These are phyloP conservation scores for Geopemphigus sp. DNA, from an alignment of 1,140 invertebrate genomes.

Conservation along the genomic window DNA sequence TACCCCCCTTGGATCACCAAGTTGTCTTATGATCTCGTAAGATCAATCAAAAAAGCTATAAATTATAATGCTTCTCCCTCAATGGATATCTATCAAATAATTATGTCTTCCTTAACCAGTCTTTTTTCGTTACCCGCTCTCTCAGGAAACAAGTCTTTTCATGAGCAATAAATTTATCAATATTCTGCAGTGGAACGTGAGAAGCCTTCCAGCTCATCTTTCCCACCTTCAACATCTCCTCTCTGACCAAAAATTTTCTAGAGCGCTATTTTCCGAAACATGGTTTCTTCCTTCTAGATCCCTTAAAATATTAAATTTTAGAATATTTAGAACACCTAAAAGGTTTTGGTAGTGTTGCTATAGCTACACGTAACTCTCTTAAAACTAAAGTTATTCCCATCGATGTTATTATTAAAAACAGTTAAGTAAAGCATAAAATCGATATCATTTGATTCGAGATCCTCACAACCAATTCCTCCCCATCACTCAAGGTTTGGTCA, in stretches of 20 bases:
- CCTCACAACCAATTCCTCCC: not conserved
- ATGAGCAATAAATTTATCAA: too few relatives aligned
- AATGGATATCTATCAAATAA: too few relatives aligned
- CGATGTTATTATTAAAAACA: not conserved
- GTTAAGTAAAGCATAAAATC: not conserved
- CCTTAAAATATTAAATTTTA: not conserved
- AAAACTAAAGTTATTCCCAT: not conserved
- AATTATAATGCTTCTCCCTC: too few relatives aligned
- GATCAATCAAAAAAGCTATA: too few relatives aligned
- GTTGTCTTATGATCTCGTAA: too few relatives aligned
- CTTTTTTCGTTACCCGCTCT: too few relatives aligned
- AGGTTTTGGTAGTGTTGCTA: not conserved
- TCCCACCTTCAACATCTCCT: not conserved
- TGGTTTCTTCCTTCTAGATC: not conserved
- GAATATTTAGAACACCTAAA: not conserved
- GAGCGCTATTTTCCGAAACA: not conserved
- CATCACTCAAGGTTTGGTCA: not conserved
- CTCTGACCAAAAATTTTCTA: not conserved
- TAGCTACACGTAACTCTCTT: not conserved
- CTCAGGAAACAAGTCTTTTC: too few relatives aligned
- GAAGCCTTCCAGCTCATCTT: too few relatives aligned
- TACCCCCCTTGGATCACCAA: too few relatives aligned
- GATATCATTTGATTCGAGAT: not conserved
- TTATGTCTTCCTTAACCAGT: too few relatives aligned
- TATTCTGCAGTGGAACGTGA: too few relatives aligned